A percentile compares a stretch with the other conserved stretches of the same genome.
phyloP scores from a whole-genome alignment of 53 echinoderm and acorn worm genomes.

The Astropecten irregularis region DNA sequence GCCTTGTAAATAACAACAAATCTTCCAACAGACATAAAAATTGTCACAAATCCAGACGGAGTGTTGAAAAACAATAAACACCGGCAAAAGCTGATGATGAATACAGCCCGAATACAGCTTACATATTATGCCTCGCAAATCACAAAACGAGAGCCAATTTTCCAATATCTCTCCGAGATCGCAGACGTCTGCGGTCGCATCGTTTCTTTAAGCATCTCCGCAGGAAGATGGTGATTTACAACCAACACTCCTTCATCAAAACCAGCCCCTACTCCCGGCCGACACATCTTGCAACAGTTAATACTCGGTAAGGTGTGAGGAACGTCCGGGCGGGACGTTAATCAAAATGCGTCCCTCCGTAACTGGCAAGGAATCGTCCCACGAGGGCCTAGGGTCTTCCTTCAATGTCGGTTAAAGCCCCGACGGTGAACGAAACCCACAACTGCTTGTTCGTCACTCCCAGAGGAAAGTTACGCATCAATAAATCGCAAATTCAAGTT shows the following conservation, averaged over 20 bases:
- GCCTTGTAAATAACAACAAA: too few relatives aligned
- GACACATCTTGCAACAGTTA: constrained; percentile 60
- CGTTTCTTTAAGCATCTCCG: neutral
- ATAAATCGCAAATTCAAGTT: too few relatives aligned
- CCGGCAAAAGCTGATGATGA: neutral
- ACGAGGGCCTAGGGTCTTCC: neutral
- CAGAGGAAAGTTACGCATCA: too few relatives aligned
- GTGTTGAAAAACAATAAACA: neutral
- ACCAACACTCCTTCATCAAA: constrained; percentile 7
- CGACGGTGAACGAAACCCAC: neutral
- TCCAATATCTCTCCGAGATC: too few relatives aligned
- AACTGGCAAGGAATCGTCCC: constrained; percentile 7
- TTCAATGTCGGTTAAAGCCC: neutral
- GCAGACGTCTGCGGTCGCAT: neutral
- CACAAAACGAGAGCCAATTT: neutral
- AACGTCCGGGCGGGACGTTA: constrained; percentile 45
- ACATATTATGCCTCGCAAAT: constrained; percentile 10
- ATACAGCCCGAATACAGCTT: neutral
- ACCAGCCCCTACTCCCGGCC: neutral
- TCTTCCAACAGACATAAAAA: too few relatives aligned
- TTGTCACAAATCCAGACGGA: too few relatives aligned
- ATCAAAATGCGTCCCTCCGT: constrained; percentile 28
- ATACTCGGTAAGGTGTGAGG: constrained; percentile 48
- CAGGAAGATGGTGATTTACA: constrained; percentile 12
- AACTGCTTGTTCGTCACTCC: constrained; percentile 43